Evolutionary conservation across 1,140 invertebrate species (phyloP).

Genomic region (Caenorhabditis latens): DNA sequence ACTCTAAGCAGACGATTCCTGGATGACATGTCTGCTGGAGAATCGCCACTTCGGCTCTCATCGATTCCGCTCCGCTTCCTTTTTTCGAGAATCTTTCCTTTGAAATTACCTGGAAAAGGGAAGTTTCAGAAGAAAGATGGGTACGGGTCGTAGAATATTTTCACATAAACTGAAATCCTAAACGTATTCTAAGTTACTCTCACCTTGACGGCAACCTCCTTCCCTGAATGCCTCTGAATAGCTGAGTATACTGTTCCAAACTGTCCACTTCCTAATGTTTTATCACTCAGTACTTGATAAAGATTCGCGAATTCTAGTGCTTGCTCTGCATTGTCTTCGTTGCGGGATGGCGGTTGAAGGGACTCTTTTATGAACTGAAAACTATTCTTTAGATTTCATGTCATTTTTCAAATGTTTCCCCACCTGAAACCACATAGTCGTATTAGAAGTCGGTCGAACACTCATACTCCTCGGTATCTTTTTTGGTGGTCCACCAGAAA

Average conservation of each 20-base stretch:
- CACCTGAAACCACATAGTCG: slow-evolving; percentile 74
- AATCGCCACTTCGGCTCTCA: slow-evolving; percentile 74
- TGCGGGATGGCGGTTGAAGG: slow-evolving; percentile 73
- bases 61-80: slow-evolving; percentile 70
- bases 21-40: slow-evolving; percentile 76
- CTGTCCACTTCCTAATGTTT: slow-evolving; percentile 95
- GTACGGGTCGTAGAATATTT: too few relatives aligned
- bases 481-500: slow-evolving; percentile 65
- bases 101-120: slow-evolving; percentile 71
- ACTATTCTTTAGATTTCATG: background rate
- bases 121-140: too few relatives aligned
- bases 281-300: slow-evolving; percentile 88
- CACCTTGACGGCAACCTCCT: slow-evolving; percentile 95
- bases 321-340: slow-evolving; percentile 75
- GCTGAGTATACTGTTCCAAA: slow-evolving; percentile 98
- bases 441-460: slow-evolving; percentile 65
- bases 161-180: background rate
- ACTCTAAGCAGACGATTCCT: slow-evolving; percentile 83
- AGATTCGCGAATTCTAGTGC: slow-evolving; percentile 75
- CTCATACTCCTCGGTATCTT: slow-evolving; percentile 71
- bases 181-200: slow-evolving; percentile 86
- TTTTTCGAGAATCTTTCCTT: slow-evolving; percentile 77
- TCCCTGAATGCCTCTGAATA: slow-evolving; percentile 80
- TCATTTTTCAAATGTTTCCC: too few relatives aligned
- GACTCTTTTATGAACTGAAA: slow-evolving; percentile 71